These are phyloP conservation scores for Styela plicata DNA, from an alignment of 23 tunicate species.

Conservation along the genomic window DNA sequence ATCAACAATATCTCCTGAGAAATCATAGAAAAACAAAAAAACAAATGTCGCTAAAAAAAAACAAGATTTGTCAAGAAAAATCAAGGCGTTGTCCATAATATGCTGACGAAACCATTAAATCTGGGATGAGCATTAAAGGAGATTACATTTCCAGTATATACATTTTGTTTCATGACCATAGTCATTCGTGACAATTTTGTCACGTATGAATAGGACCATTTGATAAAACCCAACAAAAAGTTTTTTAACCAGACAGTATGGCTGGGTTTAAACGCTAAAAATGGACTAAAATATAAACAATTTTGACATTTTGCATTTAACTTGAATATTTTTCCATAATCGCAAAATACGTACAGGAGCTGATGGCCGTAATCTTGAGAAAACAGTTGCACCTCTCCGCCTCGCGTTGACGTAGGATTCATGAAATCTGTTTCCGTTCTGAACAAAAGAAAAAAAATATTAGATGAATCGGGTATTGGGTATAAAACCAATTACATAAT, in stretches of 20 bases:
- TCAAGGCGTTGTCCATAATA: background rate
- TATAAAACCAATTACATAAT: too few relatives aligned
- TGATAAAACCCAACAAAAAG: too few relatives aligned
- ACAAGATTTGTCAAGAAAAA: too few relatives aligned
- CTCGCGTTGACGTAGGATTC: conserved; percentile 64
- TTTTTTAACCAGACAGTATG: background rate
- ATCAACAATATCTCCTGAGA: background rate
- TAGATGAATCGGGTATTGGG: too few relatives aligned
- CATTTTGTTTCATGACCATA: background rate
- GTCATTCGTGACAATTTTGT: background rate
- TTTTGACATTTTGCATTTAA: background rate
- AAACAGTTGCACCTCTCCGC: conserved; percentile 12
- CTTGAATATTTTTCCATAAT: too few relatives aligned
- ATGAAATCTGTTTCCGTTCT: conserved; percentile 70
- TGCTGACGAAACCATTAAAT: background rate
- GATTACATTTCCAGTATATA: background rate
- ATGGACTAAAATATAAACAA: background rate
- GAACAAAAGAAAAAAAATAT: background rate
- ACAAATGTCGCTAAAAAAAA: too few relatives aligned
- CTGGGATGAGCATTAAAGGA: background rate
- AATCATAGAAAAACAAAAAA: background rate
- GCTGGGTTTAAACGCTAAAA: background rate
- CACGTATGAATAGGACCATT: too few relatives aligned
- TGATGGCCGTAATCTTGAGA: conserved; percentile 2
- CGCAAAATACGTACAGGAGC: conserved; percentile 18